A percentile compares a stretch with the other conserved stretches of the same genome.
Evolutionary conservation across 2,888 invertebrate genomes (phyloP).

Genomic region (Empis stercorea): DNA sequence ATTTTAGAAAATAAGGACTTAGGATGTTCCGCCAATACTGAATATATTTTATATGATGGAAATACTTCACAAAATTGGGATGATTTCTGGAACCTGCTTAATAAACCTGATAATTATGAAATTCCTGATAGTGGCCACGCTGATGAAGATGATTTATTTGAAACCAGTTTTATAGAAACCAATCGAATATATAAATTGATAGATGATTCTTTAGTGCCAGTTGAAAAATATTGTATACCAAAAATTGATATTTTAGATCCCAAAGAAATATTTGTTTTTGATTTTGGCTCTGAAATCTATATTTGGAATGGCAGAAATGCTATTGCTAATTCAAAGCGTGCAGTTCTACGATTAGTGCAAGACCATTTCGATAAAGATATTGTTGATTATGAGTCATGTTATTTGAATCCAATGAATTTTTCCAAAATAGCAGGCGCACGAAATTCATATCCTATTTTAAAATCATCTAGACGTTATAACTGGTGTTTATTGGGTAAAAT

Average conservation of each 20-base stretch:
- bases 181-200: slow-evolving; percentile 79
- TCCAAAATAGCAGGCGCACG: slow-evolving; percentile 52
- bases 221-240: slow-evolving; percentile 63
- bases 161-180: slow-evolving; percentile 69
- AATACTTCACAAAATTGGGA: slow-evolving; percentile 42
- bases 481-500: slow-evolving; percentile 83
- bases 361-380: slow-evolving; percentile 66
- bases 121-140: slow-evolving; percentile 53
- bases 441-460: slow-evolving; percentile 27
- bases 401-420: slow-evolving; percentile 63
- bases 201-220: slow-evolving; percentile 62
- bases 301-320: slow-evolving; percentile 90
- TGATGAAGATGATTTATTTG: slow-evolving; percentile 84
- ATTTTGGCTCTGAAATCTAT: slow-evolving; percentile 89
- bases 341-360: slow-evolving; percentile 64
- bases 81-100: slow-evolving; percentile 64
- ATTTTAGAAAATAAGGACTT: slow-evolving; percentile 77
- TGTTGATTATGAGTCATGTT: slow-evolving; percentile 73
- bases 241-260: slow-evolving; percentile 76
- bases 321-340: slow-evolving; percentile 52
- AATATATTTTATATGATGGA: slow-evolving; percentile 38
- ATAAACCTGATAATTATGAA: slow-evolving; percentile 43
- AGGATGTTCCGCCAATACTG: slow-evolving; percentile 50
- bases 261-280: slow-evolving; percentile 74
- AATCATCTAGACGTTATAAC: slow-evolving; percentile 47